These are phyloP conservation scores for Nycticebus coucang DNA, from an alignment of 2,113 vertebrate species.

Conservation along the genomic window DNA sequence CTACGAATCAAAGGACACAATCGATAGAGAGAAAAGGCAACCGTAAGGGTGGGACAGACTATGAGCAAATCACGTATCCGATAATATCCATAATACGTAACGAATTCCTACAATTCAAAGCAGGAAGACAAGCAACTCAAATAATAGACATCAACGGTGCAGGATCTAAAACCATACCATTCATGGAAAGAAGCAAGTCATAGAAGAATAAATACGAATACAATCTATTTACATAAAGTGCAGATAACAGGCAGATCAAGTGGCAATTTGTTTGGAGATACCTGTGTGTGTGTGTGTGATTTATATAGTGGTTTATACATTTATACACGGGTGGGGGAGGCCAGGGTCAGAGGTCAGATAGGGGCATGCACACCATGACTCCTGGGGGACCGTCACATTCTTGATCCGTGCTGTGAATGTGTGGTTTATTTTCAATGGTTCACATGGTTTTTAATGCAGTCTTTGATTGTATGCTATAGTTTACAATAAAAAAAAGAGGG, in stretches of 20 bases:
- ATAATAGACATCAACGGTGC: background rate
- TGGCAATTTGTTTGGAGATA: no score
- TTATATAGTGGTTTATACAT: no score
- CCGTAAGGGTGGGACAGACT: background rate
- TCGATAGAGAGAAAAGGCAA: background rate
- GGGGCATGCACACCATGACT: background rate
- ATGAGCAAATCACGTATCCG: background rate
- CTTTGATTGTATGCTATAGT: background rate
- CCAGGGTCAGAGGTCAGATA: no score
- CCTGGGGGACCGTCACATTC: background rate
- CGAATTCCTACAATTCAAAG: background rate
- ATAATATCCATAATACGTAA: background rate
- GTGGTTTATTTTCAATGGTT: background rate
- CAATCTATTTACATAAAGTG: background rate
- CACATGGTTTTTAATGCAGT: background rate
- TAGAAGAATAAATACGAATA: no score
- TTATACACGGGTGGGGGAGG: accelerated
- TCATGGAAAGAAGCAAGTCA: background rate
- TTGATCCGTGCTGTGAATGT: background rate
- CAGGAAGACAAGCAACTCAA: background rate
- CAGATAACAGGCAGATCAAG: background rate
- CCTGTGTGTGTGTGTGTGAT: background rate
- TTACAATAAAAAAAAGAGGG: background rate
- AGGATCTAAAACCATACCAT: background rate
- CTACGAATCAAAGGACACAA: background rate